Conservation (phyloP, 37 sponge, comb jelly and placozoan species). For the Geodia barretti region DNA sequence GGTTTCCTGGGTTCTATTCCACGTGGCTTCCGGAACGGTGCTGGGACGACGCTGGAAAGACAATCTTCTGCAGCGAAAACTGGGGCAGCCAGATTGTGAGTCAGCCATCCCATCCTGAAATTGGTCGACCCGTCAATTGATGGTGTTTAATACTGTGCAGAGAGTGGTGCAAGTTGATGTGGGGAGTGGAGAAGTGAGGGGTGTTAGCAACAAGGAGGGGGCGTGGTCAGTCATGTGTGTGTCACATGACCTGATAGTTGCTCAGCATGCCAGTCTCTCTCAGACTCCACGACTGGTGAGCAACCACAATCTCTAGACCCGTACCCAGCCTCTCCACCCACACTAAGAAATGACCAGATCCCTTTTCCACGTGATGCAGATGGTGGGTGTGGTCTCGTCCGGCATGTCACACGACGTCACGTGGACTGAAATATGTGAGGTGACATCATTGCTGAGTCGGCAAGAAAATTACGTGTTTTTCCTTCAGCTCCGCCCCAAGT, state of each 20-base stretch:
- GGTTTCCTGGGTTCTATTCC: constrained; percentile 77
- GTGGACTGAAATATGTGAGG: background rate
- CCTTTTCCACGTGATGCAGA: background rate
- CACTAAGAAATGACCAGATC: no score
- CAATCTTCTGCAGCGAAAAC: constrained; percentile 23
- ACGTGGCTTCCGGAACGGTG: constrained; percentile 55
- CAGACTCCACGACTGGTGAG: constrained; percentile 65
- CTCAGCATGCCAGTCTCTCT: constrained; percentile 61
- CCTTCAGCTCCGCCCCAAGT: background rate
- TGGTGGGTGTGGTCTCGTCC: background rate
- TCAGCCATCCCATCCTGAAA: background rate
- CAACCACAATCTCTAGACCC: background rate
- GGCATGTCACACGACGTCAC: background rate
- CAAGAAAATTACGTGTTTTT: background rate
- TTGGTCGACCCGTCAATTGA: background rate
- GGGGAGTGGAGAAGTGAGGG: background rate
- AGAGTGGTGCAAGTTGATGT: constrained; percentile 35
- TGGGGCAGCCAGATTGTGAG: constrained; percentile 47
- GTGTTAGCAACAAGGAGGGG: constrained; percentile 41
- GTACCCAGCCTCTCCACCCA: background rate
- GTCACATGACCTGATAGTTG: constrained; percentile 53
- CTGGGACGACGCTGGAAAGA: constrained; percentile 51
- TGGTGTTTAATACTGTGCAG: no score
- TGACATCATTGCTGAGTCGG: background rate
- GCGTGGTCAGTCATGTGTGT: constrained; percentile 81